These are phyloP conservation scores for Diadumene lineata DNA, from an alignment of 92 coral and sea anemone species.

Conservation along the genomic window DNA sequence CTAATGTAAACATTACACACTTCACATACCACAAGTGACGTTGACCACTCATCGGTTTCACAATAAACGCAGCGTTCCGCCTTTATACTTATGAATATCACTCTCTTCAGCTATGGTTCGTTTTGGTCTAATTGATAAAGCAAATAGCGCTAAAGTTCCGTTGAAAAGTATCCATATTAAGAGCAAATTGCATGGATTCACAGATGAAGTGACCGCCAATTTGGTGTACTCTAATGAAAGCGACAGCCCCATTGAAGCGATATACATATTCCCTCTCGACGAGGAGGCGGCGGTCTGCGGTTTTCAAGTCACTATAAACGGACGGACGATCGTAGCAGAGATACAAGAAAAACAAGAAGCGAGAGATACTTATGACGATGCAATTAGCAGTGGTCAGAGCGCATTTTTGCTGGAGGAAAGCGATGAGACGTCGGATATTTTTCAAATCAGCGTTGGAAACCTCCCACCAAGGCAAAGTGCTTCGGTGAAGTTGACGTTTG, in stretches of 20 bases:
- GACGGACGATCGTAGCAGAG: constrained; percentile 62
- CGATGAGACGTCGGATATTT: constrained; percentile 65
- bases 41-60: not conserved
- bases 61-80: not conserved
- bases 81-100: not conserved
- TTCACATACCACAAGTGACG: not conserved
- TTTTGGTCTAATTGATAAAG: constrained; percentile 61
- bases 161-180: constrained; percentile 63
- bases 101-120: constrained; percentile 13
- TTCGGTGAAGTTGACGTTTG: constrained; percentile 53
- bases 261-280: constrained; percentile 77
- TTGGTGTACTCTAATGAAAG: constrained; percentile 72
- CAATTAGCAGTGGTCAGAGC: constrained; percentile 67
- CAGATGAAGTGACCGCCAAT: constrained; percentile 75
- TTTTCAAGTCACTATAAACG: constrained; percentile 70
- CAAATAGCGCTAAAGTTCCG: constrained; percentile 51
- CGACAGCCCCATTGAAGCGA: constrained; percentile 75
- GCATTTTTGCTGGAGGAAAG: constrained; percentile 71
- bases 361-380: constrained; percentile 62
- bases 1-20: constrained; percentile 2
- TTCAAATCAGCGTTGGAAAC: constrained; percentile 66
- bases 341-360: constrained; percentile 76
- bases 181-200: constrained; percentile 74
- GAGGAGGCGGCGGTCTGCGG: constrained; percentile 72
- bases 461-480: constrained; percentile 68